phyloP scores from a whole-genome alignment of 2,113 vertebrate species.

The Arenaria interpres region DNA sequence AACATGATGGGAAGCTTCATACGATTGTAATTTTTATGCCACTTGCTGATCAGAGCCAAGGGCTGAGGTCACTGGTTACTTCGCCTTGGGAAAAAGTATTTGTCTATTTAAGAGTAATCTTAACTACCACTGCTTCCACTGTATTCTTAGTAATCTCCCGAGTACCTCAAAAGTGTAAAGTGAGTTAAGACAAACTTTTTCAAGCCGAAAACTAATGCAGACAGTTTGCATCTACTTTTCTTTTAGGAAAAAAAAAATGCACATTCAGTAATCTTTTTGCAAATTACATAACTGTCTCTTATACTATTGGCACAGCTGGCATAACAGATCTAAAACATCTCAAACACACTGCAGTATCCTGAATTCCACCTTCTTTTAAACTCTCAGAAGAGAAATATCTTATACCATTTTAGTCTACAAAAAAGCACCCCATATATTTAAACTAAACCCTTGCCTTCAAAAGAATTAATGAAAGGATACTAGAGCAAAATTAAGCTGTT shows the following conservation, averaged over 20 bases:
- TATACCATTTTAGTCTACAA: neutral
- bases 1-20: neutral
- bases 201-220: neutral
- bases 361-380: neutral
- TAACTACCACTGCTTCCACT: neutral
- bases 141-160: neutral
- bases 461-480: neutral
- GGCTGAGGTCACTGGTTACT: neutral
- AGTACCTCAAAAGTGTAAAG: neutral
- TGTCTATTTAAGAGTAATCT: neutral
- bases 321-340: neutral
- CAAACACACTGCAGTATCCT: neutral
- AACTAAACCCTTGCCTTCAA: neutral
- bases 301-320: neutral
- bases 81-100: neutral
- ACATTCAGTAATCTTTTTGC: neutral
- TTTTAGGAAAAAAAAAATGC: neutral
- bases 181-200: neutral
- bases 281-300: neutral
- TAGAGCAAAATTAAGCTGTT: neutral
- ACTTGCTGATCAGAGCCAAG: neutral
- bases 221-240: neutral
- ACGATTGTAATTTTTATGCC: neutral
- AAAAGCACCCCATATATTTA: neutral
- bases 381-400: neutral